phyloP scores from a whole-genome alignment of 2,797 vertebrate species.

The Tapirus indicus region DNA sequence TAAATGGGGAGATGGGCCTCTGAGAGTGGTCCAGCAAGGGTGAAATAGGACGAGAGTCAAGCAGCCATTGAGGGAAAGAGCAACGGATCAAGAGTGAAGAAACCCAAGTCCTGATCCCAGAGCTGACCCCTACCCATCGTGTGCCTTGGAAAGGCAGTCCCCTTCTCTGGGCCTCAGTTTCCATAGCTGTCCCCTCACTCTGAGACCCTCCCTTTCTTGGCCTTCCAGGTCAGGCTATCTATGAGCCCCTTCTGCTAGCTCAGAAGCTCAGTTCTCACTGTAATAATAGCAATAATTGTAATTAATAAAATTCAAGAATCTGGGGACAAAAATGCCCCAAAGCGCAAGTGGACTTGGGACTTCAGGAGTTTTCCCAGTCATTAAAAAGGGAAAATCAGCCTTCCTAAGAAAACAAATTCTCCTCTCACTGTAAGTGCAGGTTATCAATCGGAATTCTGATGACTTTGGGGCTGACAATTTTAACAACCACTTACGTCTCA shows the following conservation, averaged over 20 bases:
- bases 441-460: constrained; percentile 79
- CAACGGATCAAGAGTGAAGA: neutral
- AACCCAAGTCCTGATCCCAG: neutral
- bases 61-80: neutral
- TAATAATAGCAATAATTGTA: too few relatives aligned
- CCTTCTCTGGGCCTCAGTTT: accelerated
- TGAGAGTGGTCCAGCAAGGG: neutral
- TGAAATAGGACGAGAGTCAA: neutral
- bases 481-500: constrained; percentile 76
- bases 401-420: constrained; percentile 67
- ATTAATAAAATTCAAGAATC: neutral
- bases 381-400: constrained; percentile 59
- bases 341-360: neutral
- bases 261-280: neutral
- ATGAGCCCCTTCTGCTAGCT: neutral
- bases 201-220: neutral
- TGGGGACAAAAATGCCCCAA: neutral
- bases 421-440: constrained; percentile 37
- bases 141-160: neutral
- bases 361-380: neutral
- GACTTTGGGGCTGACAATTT: constrained; percentile 72
- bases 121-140: neutral
- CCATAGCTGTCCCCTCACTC: accelerated
- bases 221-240: neutral
- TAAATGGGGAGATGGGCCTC: neutral